Percentiles rank a stretch among this genome's conserved stretches.
Conservation (phyloP, 2,888 invertebrate genomes). For the Heliconius ismenius region DNA sequence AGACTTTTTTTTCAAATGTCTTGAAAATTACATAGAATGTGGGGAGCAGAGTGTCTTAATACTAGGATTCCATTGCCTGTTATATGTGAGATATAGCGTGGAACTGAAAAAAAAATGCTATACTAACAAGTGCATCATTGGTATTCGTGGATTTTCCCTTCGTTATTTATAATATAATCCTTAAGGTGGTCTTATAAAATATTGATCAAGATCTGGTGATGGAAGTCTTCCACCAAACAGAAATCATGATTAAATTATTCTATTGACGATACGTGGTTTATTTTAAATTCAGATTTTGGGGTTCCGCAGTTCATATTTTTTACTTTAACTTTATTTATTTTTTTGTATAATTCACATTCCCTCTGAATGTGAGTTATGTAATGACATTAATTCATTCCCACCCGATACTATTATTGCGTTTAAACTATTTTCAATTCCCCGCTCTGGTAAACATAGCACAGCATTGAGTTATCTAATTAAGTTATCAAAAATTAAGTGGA, state of each 20-base stretch:
- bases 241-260: constrained; percentile 27
- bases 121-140: not conserved
- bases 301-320: not conserved
- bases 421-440: too few species aligned
- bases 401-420: too few species aligned
- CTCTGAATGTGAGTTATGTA: not conserved
- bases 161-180: constrained; percentile 6
- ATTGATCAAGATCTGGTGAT: constrained; percentile 26
- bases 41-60: too few species aligned
- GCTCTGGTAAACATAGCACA: too few species aligned
- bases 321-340: not conserved
- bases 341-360: not conserved
- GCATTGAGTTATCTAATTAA: too few species aligned
- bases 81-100: too few species aligned
- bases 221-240: constrained; percentile 23
- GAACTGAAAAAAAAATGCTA: not conserved
- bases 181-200: constrained; percentile 24
- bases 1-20: too few species aligned
- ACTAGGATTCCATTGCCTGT: too few species aligned
- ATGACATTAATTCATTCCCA: not conserved
- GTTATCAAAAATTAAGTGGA: not conserved
- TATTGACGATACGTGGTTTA: constrained; percentile 25
- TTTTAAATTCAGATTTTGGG: constrained; percentile 14
- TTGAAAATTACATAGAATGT: too few species aligned
- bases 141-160: not conserved